Percentiles rank a stretch among this genome's conserved stretches.
Evolutionary conservation across 2,888 invertebrate species (phyloP).

Genomic region (Archips xylosteana): DNA sequence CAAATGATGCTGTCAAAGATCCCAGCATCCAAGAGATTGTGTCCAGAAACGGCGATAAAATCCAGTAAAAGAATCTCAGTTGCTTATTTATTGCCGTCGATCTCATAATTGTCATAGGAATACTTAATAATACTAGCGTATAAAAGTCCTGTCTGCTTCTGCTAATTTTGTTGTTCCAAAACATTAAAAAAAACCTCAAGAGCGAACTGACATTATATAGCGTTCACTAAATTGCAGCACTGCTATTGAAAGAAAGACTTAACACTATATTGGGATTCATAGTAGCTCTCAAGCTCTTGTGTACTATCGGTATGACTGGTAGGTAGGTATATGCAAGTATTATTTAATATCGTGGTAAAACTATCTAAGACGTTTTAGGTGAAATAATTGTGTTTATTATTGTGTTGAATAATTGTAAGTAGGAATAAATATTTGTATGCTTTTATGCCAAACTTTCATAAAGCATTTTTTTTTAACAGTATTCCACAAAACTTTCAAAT

Average conservation of each 20-base stretch:
- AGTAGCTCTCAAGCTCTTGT: not conserved
- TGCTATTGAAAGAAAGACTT: not conserved
- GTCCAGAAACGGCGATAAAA: slow-evolving; percentile 77
- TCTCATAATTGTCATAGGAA: slow-evolving; percentile 24
- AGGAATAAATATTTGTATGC: slow-evolving; percentile 7
- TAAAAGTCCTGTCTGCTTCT: not conserved
- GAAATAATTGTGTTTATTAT: not conserved
- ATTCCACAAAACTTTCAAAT: not conserved
- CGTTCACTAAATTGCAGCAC: not conserved
- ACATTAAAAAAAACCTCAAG: too few relatives aligned
- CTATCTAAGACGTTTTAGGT: slow-evolving; percentile 1
- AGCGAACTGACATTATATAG: not conserved
- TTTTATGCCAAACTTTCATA: slow-evolving; percentile 2
- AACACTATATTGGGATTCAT: not conserved
- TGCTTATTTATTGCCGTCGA: slow-evolving; percentile 25
- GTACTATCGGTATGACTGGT: not conserved
- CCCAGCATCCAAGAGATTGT: slow-evolving; percentile 80
- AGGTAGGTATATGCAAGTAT: not conserved
- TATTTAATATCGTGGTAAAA: not conserved
- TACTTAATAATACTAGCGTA: not conserved
- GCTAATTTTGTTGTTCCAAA: too few relatives aligned
- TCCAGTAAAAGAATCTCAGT: slow-evolving; percentile 56
- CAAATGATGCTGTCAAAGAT: slow-evolving; percentile 74
- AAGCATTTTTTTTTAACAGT: slow-evolving; percentile 16
- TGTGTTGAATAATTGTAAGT: slow-evolving; percentile 18